Percentiles rank a stretch among this genome's conserved stretches.
These are phyloP conservation scores for Phylloscopus whistleri DNA, from an alignment of 2,113 vertebrate genomes.

Conservation along the genomic window DNA sequence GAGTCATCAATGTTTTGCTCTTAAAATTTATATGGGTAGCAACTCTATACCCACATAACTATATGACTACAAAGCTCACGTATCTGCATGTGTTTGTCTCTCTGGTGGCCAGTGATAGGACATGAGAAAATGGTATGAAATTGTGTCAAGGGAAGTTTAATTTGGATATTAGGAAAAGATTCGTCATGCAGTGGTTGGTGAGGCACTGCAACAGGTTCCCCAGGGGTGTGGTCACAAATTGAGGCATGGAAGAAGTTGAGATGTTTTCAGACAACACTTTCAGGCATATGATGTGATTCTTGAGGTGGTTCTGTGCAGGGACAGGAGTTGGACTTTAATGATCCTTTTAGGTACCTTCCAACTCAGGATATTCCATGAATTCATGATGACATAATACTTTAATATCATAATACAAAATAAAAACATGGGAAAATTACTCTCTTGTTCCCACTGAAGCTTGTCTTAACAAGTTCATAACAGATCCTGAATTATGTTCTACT, in stretches of 20 bases:
- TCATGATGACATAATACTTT: neutral
- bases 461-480: neutral
- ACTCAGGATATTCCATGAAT: neutral
- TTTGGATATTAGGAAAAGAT: neutral
- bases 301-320: neutral
- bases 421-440: neutral
- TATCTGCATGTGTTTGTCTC: neutral
- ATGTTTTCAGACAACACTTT: neutral
- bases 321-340: neutral
- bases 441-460: neutral
- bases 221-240: neutral
- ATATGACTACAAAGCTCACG: neutral
- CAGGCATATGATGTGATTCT: neutral
- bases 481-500: accelerated
- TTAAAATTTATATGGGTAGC: neutral
- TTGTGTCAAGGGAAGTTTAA: neutral
- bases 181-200: neutral
- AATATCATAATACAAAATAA: neutral
- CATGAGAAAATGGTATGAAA: neutral
- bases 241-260: neutral
- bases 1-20: neutral
- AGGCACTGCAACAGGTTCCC: neutral
- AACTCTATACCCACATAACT: neutral
- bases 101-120: neutral
- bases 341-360: neutral